Percentiles rank a stretch among this genome's conserved stretches.
Evolutionary conservation across 2,888 invertebrate species (phyloP).

Genomic region (Lasioglossum vierecki): DNA sequence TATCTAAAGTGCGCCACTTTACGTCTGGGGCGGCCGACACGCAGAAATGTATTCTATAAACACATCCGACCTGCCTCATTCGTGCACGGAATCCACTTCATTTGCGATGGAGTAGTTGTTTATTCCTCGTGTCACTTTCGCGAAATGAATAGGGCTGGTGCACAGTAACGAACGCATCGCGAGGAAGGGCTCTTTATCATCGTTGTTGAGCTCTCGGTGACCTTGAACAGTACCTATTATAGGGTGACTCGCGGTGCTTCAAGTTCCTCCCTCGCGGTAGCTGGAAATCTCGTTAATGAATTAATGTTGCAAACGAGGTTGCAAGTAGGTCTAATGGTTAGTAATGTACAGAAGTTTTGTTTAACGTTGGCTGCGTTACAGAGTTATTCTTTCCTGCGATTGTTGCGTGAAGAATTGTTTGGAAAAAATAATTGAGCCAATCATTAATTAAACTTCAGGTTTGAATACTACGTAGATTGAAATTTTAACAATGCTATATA

Average conservation of each 20-base stretch:
- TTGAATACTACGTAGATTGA: neutral
- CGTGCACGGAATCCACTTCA: constrained; percentile 51
- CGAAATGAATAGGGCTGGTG: constrained; percentile 23
- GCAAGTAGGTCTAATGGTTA: neutral
- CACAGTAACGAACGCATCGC: constrained; percentile 52
- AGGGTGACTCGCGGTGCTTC: neutral
- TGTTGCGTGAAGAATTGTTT: neutral
- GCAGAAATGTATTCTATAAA: constrained; percentile 60
- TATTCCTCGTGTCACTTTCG: constrained; percentile 34
- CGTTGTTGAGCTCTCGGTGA: constrained; percentile 24
- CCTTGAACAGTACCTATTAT: constrained; percentile 28
- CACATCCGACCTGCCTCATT: constrained; percentile 45
- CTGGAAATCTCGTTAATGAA: neutral
- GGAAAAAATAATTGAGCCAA: neutral
- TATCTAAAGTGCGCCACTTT: constrained; percentile 50
- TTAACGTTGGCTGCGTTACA: neutral
- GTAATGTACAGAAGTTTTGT: neutral
- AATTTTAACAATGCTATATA: neutral
- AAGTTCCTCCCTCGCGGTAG: neutral
- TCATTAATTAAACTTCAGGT: neutral
- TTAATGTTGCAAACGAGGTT: neutral
- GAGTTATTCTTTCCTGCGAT: neutral
- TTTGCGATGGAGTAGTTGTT: constrained; percentile 47
- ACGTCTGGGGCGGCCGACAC: constrained; percentile 19
- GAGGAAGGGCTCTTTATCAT: constrained; percentile 37